Evolutionary conservation across 92 coral and sea anemone genomes (phyloP), one percentile per base, ranked within the genome.

Genomic region (Meandrina meandrites): DNA sequence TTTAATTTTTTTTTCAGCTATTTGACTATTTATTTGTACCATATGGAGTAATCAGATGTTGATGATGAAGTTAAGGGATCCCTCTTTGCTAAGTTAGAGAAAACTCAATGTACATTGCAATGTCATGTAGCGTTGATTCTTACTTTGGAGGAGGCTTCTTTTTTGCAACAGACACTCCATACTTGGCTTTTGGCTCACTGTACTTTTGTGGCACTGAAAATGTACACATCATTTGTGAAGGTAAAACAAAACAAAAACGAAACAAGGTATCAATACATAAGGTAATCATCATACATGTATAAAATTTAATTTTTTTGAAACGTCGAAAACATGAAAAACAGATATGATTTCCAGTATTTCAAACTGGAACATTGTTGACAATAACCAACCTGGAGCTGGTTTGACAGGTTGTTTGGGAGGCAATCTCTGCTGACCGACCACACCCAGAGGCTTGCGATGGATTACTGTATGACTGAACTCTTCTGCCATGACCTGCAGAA

Each of bases 381-480:
- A 42, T 24, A 31, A 78, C 92, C 70, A 14, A 84, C 92, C 78
- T 58, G 81, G 86, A 90, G 84, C 94, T 56, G 92, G 92, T 81
- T 85, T 89, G 18, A 31, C 94, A 58, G 88, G 93, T 54, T 60
- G 68, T 4, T 82, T 90, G 84, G 95, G 92, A 50, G 87, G 88
- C 66, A 75, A 73, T 81, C 89, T 79, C 48, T 91, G 91, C 75
- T 95, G 98, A 21, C 90, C 96, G 22, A 91, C 83, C 28, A 96
- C 94, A 34, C 92, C 96, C 80, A 96, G 88, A 18, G 99, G 96
- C 76, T 91, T 95, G 21, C 97, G 98, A 86, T 97, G 99, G n/a
- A 97, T 86, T 70, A 97, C 99, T 11, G 99, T 95, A 60, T 97
- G 99, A 81, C 99, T 95, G 75, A 95, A 95, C 89, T 97, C 99